Evolutionary conservation across 2,797 vertebrate genomes (phyloP).

Genomic region (Mareca penelope): DNA sequence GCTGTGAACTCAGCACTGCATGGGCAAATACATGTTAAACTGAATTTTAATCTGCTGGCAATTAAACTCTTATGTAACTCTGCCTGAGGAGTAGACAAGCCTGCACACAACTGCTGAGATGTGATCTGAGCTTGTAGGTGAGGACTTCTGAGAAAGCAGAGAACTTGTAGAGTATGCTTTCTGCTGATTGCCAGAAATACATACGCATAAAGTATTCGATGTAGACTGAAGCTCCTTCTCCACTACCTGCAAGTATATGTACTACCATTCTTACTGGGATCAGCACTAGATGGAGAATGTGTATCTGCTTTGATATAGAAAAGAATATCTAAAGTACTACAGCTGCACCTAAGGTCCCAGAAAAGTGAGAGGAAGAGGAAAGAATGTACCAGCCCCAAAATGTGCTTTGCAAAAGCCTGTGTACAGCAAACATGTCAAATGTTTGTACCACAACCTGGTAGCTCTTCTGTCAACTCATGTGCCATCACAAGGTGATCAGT

Average conservation of each 20-base stretch:
- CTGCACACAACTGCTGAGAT: not conserved
- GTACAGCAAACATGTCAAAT: not conserved
- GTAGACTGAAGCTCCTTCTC: not conserved
- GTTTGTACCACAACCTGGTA: not conserved
- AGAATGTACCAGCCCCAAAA: not conserved
- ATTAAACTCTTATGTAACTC: not conserved
- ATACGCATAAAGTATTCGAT: not conserved
- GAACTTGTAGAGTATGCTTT: not conserved
- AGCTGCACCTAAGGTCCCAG: not conserved
- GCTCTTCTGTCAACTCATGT: not conserved
- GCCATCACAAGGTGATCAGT: not conserved
- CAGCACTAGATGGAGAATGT: not conserved
- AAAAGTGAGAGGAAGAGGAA: not conserved
- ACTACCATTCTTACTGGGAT: not conserved
- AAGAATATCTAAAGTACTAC: not conserved
- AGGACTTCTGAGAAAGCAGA: not conserved
- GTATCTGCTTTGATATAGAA: not conserved
- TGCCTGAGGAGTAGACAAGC: not conserved
- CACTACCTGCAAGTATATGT: not conserved
- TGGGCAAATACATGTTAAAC: not conserved
- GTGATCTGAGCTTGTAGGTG: not conserved
- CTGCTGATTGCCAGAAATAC: not conserved
- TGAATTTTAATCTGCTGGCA: slow-evolving; percentile 1
- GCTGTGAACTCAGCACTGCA: not conserved
- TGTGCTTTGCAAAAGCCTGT: not conserved